phyloP scores from a whole-genome alignment of 2,113 vertebrate species.

The Tychaedon coryphoeus region DNA sequence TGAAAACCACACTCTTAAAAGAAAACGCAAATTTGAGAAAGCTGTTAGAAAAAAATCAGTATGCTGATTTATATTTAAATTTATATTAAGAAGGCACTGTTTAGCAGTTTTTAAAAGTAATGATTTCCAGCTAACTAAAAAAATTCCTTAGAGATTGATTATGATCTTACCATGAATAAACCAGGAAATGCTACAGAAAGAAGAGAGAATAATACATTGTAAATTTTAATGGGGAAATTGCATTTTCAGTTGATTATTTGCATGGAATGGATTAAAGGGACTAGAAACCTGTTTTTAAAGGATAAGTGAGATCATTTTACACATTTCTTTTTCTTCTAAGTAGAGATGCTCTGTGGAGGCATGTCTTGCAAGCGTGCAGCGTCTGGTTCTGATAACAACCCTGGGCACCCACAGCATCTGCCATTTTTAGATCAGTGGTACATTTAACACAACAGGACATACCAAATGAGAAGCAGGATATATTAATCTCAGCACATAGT shows the following conservation, averaged over 20 bases:
- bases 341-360: not conserved
- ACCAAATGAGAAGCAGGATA: not conserved
- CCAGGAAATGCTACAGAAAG: not conserved
- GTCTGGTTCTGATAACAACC: not conserved
- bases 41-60: not conserved
- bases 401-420: not conserved
- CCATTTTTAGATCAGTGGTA: not conserved
- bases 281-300: not conserved
- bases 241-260: not conserved
- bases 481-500: not conserved
- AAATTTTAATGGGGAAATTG: not conserved
- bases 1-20: not conserved
- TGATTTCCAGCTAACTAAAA: not conserved
- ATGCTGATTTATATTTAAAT: too few species aligned
- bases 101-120: not conserved
- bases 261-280: not conserved
- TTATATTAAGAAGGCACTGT: not conserved
- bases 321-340: not conserved
- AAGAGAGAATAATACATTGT: not conserved
- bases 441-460: not conserved
- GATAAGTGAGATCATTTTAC: not conserved
- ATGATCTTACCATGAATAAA: not conserved
- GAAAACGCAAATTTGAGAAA: fast-evolving
- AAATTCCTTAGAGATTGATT: not conserved
- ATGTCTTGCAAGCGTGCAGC: not conserved